Conservation (phyloP, 2,888 invertebrate genomes). For the Pycnomerus fuliginosus region DNA sequence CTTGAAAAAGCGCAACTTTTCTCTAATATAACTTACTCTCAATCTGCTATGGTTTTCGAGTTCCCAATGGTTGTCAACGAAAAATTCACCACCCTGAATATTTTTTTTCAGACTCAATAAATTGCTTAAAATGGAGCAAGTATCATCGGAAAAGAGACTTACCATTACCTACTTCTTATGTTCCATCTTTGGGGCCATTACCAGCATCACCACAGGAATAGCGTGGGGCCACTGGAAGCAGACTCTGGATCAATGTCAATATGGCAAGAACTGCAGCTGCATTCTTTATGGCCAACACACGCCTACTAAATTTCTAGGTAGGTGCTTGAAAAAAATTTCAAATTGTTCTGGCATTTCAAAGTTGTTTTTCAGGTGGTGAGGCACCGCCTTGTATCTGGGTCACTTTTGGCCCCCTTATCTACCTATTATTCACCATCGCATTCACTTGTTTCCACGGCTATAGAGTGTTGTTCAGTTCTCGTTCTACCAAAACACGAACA, state of each 20-base stretch:
- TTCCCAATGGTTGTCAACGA: too few relatives aligned
- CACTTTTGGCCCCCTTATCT: constrained; percentile 65
- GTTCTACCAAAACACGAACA: constrained; percentile 43
- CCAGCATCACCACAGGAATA: constrained; percentile 58
- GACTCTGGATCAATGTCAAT: constrained; percentile 65
- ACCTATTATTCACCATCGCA: constrained; percentile 63
- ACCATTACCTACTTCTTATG: constrained; percentile 43
- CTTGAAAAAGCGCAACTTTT: too few relatives aligned
- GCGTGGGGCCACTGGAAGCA: constrained; percentile 69
- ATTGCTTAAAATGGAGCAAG: constrained; percentile 16
- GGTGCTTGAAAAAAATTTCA: constrained; percentile 9
- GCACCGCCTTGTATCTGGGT: constrained; percentile 66
- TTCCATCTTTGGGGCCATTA: constrained; percentile 39
- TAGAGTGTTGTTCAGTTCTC: constrained; percentile 55
- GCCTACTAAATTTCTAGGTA: constrained; percentile 59
- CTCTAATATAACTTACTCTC: too few relatives aligned
- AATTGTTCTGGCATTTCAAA: not conserved
- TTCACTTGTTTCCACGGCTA: constrained; percentile 69
- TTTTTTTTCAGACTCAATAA: too few relatives aligned
- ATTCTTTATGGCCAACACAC: constrained; percentile 65
- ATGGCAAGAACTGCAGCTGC: constrained; percentile 67
- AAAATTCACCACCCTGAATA: too few relatives aligned
- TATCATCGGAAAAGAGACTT: constrained; percentile 42
- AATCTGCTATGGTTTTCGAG: too few relatives aligned
- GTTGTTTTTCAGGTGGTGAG: constrained; percentile 57